Conservation (phyloP, 2,113 vertebrate species). For the Orientallactaga bullata region DNA sequence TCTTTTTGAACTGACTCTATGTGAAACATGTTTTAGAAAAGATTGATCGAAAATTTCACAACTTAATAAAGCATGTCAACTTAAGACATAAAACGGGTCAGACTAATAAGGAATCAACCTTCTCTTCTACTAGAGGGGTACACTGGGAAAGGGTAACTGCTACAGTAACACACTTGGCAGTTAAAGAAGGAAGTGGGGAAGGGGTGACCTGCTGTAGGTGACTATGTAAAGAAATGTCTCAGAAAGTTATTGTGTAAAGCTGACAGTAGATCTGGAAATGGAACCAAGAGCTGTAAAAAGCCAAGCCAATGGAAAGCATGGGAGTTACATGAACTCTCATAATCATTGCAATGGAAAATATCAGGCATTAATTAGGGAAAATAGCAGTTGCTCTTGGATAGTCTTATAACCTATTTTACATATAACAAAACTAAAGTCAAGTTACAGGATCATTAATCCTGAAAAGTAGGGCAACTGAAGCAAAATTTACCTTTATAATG, state of each 20-base stretch:
- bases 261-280: neutral
- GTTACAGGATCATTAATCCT: neutral
- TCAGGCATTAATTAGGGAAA: neutral
- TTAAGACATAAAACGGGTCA: conserved; percentile 18
- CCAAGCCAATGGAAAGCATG: neutral
- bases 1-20: conserved; percentile 3
- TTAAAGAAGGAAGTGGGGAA: neutral
- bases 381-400: neutral
- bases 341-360: neutral
- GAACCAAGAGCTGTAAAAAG: neutral
- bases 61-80: neutral
- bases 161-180: neutral
- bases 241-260: neutral
- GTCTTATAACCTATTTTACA: neutral
- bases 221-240: neutral
- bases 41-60: conserved; percentile 40
- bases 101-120: neutral
- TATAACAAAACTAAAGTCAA: conserved; percentile 33
- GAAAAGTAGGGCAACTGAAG: neutral
- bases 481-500: neutral
- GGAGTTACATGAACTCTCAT: neutral
- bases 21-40: neutral
- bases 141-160: neutral
- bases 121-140: neutral
- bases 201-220: neutral